Conservation (phyloP, 2,888 invertebrate genomes). For the Apamea monoglypha region DNA sequence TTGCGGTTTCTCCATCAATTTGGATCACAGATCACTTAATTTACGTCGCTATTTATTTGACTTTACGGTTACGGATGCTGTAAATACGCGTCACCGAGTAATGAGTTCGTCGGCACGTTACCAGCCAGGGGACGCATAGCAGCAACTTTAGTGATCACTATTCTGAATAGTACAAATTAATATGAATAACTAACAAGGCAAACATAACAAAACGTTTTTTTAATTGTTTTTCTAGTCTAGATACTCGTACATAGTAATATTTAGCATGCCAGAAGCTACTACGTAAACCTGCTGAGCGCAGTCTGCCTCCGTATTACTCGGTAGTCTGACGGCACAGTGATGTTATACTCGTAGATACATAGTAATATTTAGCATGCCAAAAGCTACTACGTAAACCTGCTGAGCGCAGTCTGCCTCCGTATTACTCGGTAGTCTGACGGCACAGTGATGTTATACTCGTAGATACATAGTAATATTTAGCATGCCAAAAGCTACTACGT, state of each 20-base stretch:
- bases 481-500: too few species aligned
- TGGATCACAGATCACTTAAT: constrained; percentile 4
- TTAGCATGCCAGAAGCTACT: too few species aligned
- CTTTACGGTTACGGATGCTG: background rate
- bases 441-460: background rate
- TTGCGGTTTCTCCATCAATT: constrained; percentile 5
- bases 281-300: too few species aligned
- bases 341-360: too few species aligned
- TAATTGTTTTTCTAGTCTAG: background rate
- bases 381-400: too few species aligned
- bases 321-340: background rate
- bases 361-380: background rate
- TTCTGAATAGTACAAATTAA: background rate
- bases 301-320: background rate
- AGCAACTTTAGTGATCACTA: background rate
- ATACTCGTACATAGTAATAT: background rate
- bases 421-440: background rate
- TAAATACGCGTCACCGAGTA: background rate
- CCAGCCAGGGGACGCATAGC: background rate
- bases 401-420: background rate
- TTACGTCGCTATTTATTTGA: constrained; percentile 26
- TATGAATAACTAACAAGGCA: too few species aligned
- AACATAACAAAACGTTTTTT: background rate
- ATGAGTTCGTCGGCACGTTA: background rate
- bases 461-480: background rate